Base-by-base conservation (phyloP, 2,888 invertebrate species). In the Caenorhabditis plicata region DNA sequence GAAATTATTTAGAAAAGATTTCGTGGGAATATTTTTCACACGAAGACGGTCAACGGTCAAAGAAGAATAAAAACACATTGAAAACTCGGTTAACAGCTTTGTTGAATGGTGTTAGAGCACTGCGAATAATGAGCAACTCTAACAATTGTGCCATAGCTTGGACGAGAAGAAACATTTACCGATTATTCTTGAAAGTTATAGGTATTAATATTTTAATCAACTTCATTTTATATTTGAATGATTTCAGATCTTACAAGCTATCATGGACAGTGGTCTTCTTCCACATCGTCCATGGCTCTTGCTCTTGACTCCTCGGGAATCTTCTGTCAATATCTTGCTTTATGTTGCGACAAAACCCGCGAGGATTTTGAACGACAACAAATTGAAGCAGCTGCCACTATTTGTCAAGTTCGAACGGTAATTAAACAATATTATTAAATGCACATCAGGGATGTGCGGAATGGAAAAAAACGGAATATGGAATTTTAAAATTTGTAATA, bases 71-170 rank as follows among this genome's bases (percentile, higher is more conserved):
- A 17, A 25, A 41, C 26, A 42, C 4, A 29, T 29, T 20, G 35
- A n/a, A 52, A 53, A 22, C 36, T 29, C 23, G 49, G 42, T 15
- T 60, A 11, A 36, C 27, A 7, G 41, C 49, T 3, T 22, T 60
- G 19, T 35, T 60, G 19, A 60, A 53, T 41, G 60, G 60, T 20
- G 19, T 60, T n/a, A 41, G 53, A 3, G 60, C 60, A 5, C 49
- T 60, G 8, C 49, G 50, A 0, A 33, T 60, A 9, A 60, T 60
- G 60, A 53, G 46, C 39, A 46, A 48, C 11, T 26, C 60, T 1
- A 45, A 43, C 19, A 26, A 20, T 17, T 32, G 43, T 1, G 60
- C 53, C n/a, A 36, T 42, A 26, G 19, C 42, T 4, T 60, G 60
- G 60, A 27, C 20, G 4, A 53, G 41, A 1, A 36, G 23, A 23